These are phyloP conservation scores for Lipophrys pholis DNA, from an alignment of 2,113 vertebrate species.

Conservation along the genomic window DNA sequence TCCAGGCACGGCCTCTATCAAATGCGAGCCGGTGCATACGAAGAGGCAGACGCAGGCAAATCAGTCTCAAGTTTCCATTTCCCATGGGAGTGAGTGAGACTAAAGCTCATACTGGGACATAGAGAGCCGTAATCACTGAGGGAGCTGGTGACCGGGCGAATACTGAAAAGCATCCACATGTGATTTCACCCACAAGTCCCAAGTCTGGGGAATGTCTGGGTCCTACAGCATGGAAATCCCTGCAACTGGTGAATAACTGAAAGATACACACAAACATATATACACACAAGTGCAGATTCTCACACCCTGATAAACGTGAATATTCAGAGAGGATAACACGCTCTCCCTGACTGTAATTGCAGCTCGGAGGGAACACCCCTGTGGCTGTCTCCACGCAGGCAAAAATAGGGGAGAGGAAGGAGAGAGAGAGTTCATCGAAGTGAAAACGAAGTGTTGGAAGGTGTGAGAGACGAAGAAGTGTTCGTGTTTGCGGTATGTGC, in stretches of 20 bases:
- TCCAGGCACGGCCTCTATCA: constrained; percentile 18
- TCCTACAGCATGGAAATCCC: constrained; percentile 62
- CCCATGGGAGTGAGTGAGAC: constrained; percentile 27
- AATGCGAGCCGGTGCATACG: neutral
- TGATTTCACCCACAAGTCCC: constrained; percentile 46
- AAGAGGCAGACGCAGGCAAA: constrained; percentile 42
- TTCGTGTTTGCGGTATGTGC: constrained; percentile 31
- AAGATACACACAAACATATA: constrained; percentile 20
- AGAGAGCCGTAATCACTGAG: constrained; percentile 43
- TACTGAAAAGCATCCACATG: constrained; percentile 31
- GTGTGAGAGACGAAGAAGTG: constrained; percentile 42
- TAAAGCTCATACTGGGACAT: constrained; percentile 26
- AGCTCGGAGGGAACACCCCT: constrained; percentile 68
- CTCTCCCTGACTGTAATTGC: constrained; percentile 51
- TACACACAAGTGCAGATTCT: constrained; percentile 11
- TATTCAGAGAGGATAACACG: constrained; percentile 61
- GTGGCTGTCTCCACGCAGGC: constrained; percentile 38
- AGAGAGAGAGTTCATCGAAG: constrained; percentile 34
- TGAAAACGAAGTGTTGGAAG: constrained; percentile 54
- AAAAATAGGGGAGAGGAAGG: constrained; percentile 9
- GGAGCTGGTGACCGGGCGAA: constrained; percentile 22
- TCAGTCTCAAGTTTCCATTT: constrained; percentile 41
- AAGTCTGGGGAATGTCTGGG: constrained; percentile 53
- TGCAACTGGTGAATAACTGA: constrained; percentile 54
- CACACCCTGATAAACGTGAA: constrained; percentile 43